Conservation (phyloP, 2,888 invertebrate genomes). For the Nemotelus nigrinus region DNA sequence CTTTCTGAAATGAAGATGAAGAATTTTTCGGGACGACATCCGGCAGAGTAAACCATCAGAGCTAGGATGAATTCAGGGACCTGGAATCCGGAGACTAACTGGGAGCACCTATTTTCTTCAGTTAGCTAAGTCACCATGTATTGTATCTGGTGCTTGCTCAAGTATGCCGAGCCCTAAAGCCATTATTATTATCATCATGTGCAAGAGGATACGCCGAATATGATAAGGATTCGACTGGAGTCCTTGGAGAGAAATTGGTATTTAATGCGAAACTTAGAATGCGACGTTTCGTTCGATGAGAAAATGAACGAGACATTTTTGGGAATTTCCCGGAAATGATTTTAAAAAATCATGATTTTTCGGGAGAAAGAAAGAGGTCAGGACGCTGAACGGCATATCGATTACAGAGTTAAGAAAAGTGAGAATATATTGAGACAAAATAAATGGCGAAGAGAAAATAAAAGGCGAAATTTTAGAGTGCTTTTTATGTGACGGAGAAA, state of each 20-base stretch:
- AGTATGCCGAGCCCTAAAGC: neutral
- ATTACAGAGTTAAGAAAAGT: too few species aligned
- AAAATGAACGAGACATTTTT: neutral
- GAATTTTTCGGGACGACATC: neutral
- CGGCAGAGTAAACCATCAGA: neutral
- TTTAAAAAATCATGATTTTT: neutral
- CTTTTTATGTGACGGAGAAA: too few species aligned
- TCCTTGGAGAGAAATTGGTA: conserved; percentile 38
- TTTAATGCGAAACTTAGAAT: conserved; percentile 12
- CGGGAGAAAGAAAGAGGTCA: too few species aligned
- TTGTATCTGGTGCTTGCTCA: too few species aligned
- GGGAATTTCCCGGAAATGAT: conserved; percentile 28
- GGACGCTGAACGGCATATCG: too few species aligned
- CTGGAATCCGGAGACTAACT: neutral
- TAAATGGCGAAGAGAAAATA: too few species aligned
- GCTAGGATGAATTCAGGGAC: neutral
- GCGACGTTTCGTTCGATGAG: neutral
- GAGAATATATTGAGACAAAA: too few species aligned
- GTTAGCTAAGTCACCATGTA: neutral
- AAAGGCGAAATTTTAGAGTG: too few species aligned
- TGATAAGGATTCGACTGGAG: conserved; percentile 32
- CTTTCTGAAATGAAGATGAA: too few species aligned
- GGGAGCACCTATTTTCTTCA: neutral
- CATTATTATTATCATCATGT: conserved; percentile 8
- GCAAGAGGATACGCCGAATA: conserved; percentile 11